Conservation (phyloP, 2,113 vertebrate species). For the Chroicocephalus ridibundus region DNA sequence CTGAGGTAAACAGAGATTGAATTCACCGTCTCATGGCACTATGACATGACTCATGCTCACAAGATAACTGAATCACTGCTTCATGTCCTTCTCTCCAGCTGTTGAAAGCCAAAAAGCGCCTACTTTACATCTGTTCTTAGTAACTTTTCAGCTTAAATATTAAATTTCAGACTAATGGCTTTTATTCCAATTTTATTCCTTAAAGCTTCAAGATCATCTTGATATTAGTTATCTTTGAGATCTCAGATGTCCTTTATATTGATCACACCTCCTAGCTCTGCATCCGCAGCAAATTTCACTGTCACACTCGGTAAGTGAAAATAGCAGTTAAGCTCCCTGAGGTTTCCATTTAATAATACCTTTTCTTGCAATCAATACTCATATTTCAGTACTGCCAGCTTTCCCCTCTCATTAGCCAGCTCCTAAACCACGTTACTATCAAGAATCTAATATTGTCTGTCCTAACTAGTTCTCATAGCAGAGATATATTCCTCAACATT, state of each 20-base stretch:
- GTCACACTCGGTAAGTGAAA: background rate
- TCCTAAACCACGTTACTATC: background rate
- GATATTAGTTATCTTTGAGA: background rate
- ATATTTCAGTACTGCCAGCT: background rate
- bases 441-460: background rate
- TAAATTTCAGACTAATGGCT: background rate
- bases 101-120: background rate
- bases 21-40: background rate
- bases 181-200: background rate
- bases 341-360: background rate
- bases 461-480: background rate
- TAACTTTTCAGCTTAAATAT: background rate
- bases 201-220: background rate
- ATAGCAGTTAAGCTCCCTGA: background rate
- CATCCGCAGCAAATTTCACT: background rate
- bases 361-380: background rate
- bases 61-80: slow-evolving; percentile 44
- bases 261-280: background rate
- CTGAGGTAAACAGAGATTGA: background rate
- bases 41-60: slow-evolving; percentile 15
- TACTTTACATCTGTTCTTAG: background rate
- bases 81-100: slow-evolving; percentile 20
- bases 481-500: background rate
- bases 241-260: background rate
- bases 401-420: background rate